Percentiles rank a stretch among this genome's conserved stretches.
phyloP scores from a whole-genome alignment of 2,797 vertebrate genomes.

The Brotula barbata region DNA sequence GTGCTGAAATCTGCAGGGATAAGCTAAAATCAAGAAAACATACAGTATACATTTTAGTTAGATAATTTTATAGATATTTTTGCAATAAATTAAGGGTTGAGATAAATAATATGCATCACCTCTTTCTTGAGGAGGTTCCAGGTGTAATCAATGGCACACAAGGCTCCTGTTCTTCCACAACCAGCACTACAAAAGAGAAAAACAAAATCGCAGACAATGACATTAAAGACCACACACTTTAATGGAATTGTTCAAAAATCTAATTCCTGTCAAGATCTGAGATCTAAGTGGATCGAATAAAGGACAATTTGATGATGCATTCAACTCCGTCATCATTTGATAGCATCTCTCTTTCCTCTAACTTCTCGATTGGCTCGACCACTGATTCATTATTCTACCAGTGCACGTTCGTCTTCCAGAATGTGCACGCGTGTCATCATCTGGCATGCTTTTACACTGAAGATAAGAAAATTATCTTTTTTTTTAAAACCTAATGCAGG shows the following conservation, averaged over 20 bases:
- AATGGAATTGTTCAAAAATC: not conserved
- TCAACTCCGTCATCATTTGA: too few species aligned
- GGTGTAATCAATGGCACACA: constrained; percentile 93
- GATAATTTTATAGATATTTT: too few species aligned
- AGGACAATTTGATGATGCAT: too few species aligned
- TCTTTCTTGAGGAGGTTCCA: constrained; percentile 90
- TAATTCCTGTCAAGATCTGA: not conserved
- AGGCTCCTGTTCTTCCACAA: constrained; percentile 92
- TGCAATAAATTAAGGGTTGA: not conserved
- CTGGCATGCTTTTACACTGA: not conserved
- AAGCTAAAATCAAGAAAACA: constrained; percentile 76
- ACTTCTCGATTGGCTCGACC: constrained; percentile 20
- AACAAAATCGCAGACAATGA: constrained; percentile 6
- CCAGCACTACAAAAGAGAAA: constrained; percentile 83
- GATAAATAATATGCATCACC: constrained; percentile 69
- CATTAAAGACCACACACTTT: not conserved
- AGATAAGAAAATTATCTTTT: too few species aligned
- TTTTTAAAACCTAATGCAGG: too few species aligned
- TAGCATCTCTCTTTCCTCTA: not conserved
- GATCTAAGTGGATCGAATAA: not conserved
- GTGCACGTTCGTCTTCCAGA: constrained; percentile 19
- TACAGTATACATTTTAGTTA: not conserved
- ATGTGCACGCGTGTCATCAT: constrained; percentile 1
- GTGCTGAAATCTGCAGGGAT: constrained; percentile 88
- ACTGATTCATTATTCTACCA: constrained; percentile 30